phyloP scores from a whole-genome alignment of 1,140 invertebrate genomes.

The Papilio glaucus region DNA sequence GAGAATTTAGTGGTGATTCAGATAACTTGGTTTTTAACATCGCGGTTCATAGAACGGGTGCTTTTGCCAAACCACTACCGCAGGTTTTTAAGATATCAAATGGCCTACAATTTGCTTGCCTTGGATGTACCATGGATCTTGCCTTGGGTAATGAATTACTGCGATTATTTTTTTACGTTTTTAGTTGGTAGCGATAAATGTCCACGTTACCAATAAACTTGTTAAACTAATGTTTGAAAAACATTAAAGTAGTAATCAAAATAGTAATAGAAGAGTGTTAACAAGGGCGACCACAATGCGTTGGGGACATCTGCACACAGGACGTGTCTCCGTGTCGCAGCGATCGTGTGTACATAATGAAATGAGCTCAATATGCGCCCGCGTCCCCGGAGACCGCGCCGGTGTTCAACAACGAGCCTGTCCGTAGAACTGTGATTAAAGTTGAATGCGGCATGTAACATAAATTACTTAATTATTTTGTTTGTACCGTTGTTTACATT shows the following conservation, averaged over 20 bases:
- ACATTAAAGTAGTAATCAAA: conserved; percentile 31
- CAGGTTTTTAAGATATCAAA: no score
- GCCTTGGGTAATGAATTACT: no score
- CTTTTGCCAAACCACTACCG: no score
- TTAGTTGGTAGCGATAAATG: not conserved
- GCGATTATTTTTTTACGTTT: no score
- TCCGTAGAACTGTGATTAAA: conserved; percentile 16
- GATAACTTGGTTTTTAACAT: not conserved
- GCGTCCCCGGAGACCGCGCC: conserved; percentile 51
- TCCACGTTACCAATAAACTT: conserved; percentile 24
- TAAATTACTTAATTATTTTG: no score
- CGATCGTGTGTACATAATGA: conserved; percentile 80
- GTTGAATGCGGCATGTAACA: conserved; percentile 46
- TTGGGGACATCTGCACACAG: conserved; percentile 64
- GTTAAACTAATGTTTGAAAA: conserved; percentile 26
- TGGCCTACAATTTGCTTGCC: no score
- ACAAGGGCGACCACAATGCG: conserved; percentile 51
- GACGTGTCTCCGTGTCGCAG: conserved; percentile 54
- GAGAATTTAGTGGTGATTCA: not conserved
- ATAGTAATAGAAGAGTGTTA: conserved; percentile 32
- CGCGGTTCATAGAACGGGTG: no score
- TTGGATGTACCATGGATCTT: no score
- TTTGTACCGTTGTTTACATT: no score
- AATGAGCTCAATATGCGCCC: conserved; percentile 80
- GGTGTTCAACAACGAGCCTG: conserved; percentile 41